phyloP scores from a whole-genome alignment of 2,888 invertebrate genomes.

The Tetragnatha montana region DNA sequence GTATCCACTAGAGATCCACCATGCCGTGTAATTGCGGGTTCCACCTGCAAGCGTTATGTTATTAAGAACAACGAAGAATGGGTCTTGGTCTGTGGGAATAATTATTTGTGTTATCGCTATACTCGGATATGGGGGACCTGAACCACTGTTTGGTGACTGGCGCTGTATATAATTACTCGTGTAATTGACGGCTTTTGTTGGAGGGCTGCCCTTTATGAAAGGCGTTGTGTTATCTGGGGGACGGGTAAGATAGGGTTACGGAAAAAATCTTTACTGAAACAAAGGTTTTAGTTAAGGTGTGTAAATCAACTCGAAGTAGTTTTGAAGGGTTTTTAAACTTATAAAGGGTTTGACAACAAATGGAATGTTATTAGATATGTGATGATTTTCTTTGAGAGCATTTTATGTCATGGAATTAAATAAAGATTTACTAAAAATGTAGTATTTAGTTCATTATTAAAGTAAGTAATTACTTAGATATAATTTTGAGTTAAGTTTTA shows the following conservation, averaged over 20 bases:
- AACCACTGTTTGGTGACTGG: not conserved
- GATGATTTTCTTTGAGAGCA: too few species aligned
- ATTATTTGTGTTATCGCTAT: not conserved
- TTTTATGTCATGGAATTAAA: too few species aligned
- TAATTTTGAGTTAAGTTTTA: too few species aligned
- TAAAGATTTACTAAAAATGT: too few species aligned
- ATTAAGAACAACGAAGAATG: not conserved
- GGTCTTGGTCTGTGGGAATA: not conserved
- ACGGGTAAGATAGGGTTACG: too few species aligned
- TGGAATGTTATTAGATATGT: too few species aligned
- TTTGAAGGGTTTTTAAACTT: too few species aligned
- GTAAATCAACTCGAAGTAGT: too few species aligned
- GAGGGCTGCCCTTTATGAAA: not conserved
- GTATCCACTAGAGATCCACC: constrained; percentile 17
- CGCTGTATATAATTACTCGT: not conserved
- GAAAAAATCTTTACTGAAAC: not conserved
- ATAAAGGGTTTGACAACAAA: too few species aligned
- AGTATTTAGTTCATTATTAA: too few species aligned
- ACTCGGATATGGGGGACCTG: not conserved
- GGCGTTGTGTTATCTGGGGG: too few species aligned
- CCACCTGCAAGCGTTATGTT: not conserved
- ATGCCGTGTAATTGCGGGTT: constrained; percentile 43
- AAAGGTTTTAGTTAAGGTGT: not conserved
- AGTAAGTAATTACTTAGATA: too few species aligned
- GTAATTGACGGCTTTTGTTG: not conserved